phyloP scores from a whole-genome alignment of 1,140 invertebrate species.

The Epicauta chinensis region DNA sequence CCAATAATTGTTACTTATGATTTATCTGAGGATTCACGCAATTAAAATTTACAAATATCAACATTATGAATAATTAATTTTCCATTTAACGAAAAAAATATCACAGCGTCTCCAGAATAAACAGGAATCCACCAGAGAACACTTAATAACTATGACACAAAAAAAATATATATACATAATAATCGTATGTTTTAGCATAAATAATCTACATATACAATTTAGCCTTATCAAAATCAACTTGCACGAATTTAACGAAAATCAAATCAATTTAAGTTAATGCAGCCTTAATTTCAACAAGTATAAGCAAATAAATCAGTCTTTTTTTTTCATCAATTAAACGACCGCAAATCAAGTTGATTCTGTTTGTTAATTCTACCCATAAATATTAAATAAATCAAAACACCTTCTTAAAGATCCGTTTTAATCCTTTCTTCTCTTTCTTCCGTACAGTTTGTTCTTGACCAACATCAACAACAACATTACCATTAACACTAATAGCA shows the following conservation, averaged over 20 bases:
- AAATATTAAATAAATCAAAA: slow-evolving; percentile 14
- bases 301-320: slow-evolving; percentile 7
- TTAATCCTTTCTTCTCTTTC: slow-evolving; percentile 37
- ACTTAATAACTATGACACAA: slow-evolving; percentile 5
- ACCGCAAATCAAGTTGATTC: not conserved
- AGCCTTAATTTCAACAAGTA: too few species aligned
- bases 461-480: slow-evolving; percentile 19
- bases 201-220: slow-evolving; percentile 9
- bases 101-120: slow-evolving; percentile 13
- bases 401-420: slow-evolving; percentile 38
- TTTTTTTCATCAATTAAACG: not conserved
- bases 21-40: slow-evolving; percentile 2
- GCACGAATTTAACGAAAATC: too few species aligned
- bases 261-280: too few species aligned
- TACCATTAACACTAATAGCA: slow-evolving; percentile 20
- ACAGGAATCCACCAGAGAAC: slow-evolving; percentile 3
- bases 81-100: slow-evolving; percentile 9
- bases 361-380: too few species aligned
- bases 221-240: not conserved
- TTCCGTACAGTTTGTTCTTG: slow-evolving; percentile 22
- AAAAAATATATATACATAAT: slow-evolving; percentile 10
- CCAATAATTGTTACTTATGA: not conserved
- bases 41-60: slow-evolving; percentile 13
- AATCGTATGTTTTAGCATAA: too few species aligned
- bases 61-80: too few species aligned